phyloP scores from a whole-genome alignment of 1,140 invertebrate genomes.

The Cyclargus thomasi region DNA sequence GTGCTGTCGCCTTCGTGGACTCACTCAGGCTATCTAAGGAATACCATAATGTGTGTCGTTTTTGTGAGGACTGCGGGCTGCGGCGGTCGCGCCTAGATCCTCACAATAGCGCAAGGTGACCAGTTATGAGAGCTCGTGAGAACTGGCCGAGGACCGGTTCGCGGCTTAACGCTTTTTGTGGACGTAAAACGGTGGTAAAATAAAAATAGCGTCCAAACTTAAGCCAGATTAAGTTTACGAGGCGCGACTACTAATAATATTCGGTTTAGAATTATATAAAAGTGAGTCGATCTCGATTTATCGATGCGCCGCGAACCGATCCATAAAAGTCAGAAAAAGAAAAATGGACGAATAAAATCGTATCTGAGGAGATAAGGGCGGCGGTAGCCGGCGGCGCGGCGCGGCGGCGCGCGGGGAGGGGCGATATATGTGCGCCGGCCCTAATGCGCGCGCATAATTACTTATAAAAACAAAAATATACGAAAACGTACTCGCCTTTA shows the following conservation, averaged over 20 bases:
- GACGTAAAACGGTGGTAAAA: constrained; percentile 29
- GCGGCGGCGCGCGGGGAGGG: constrained; percentile 10
- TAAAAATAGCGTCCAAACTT: constrained; percentile 28
- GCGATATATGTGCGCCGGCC: background rate
- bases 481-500: background rate
- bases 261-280: constrained; percentile 48
- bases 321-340: constrained; percentile 67
- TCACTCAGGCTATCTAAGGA: background rate
- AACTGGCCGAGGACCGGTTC: constrained; percentile 51
- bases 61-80: constrained; percentile 11
- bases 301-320: constrained; percentile 63
- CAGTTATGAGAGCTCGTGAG: constrained; percentile 62
- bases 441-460: constrained; percentile 2
- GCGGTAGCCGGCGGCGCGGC: constrained; percentile 64
- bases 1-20: background rate
- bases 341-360: constrained; percentile 68
- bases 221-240: constrained; percentile 32
- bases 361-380: constrained; percentile 64
- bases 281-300: constrained; percentile 56
- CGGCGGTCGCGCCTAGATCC: constrained; percentile 57
- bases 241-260: constrained; percentile 19
- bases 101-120: constrained; percentile 70
- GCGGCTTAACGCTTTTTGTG: constrained; percentile 51
- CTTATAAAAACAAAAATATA: background rate
- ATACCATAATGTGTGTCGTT: background rate